Conservation (phyloP, 2,113 vertebrate species). For the Megaptera novaeangliae region DNA sequence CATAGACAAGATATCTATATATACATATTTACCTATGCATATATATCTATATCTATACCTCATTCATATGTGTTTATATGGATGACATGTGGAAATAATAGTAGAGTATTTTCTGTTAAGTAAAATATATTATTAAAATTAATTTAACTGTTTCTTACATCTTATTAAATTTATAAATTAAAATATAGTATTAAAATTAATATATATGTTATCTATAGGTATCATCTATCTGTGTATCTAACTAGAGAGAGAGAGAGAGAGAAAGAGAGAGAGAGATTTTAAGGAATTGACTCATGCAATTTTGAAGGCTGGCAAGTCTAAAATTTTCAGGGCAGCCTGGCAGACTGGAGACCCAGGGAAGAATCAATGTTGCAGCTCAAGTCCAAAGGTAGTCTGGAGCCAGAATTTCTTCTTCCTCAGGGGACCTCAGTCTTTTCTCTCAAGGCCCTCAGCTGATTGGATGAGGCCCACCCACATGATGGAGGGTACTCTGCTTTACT, state of each 20-base stretch:
- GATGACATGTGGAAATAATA: background rate
- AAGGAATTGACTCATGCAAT: background rate
- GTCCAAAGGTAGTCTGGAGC: background rate
- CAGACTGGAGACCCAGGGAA: background rate
- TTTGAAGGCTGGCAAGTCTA: background rate
- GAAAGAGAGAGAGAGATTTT: background rate
- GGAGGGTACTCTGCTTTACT: background rate
- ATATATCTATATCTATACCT: background rate
- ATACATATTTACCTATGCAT: background rate
- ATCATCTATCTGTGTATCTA: background rate
- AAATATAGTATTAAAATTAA: background rate
- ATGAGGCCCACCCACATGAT: background rate
- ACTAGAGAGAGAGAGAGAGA: background rate
- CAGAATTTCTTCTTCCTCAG: background rate
- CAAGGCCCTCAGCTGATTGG: background rate
- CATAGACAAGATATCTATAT: accelerated
- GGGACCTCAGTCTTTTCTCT: background rate
- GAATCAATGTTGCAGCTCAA: background rate
- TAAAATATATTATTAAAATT: background rate
- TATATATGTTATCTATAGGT: background rate
- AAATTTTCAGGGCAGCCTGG: background rate
- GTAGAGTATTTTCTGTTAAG: background rate
- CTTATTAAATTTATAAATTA: background rate
- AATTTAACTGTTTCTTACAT: background rate
- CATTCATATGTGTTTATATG: no score